Evolutionary conservation across 2,113 vertebrate genomes (phyloP).

Genomic region (Isichthys henryi): DNA sequence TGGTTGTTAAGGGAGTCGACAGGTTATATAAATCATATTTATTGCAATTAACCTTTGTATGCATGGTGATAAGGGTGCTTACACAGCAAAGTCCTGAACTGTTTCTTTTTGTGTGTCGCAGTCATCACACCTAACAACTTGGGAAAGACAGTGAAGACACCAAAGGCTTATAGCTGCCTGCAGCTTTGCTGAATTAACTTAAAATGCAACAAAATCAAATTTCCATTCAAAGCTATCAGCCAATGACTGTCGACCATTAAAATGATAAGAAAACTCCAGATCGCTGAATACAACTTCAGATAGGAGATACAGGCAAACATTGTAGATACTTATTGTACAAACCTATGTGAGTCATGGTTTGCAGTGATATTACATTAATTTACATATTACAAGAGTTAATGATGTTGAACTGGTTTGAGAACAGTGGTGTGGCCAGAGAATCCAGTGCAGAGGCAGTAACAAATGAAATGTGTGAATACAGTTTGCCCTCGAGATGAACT

Average conservation of each 20-base stretch:
- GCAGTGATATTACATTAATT: not conserved
- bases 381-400: not conserved
- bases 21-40: conserved; percentile 18
- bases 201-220: not conserved
- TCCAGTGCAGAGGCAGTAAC: no score
- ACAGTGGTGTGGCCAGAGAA: not conserved
- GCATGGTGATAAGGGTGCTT: conserved; percentile 19
- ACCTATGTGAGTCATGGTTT: not conserved
- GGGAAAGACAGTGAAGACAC: not conserved
- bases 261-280: not conserved
- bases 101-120: not conserved
- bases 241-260: not conserved
- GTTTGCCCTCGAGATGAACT: not conserved
- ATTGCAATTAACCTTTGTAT: conserved; percentile 19
- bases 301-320: not conserved
- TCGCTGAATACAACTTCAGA: not conserved
- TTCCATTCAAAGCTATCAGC: not conserved
- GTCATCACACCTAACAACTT: not conserved
- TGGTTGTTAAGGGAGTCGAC: not conserved
- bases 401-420: not conserved
- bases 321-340: not conserved
- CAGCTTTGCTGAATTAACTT: not conserved
- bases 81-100: not conserved
- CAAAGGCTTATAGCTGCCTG: not conserved
- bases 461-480: not conserved